These are phyloP conservation scores for Erynnis tages DNA, from an alignment of 2,888 invertebrate species.

Conservation along the genomic window DNA sequence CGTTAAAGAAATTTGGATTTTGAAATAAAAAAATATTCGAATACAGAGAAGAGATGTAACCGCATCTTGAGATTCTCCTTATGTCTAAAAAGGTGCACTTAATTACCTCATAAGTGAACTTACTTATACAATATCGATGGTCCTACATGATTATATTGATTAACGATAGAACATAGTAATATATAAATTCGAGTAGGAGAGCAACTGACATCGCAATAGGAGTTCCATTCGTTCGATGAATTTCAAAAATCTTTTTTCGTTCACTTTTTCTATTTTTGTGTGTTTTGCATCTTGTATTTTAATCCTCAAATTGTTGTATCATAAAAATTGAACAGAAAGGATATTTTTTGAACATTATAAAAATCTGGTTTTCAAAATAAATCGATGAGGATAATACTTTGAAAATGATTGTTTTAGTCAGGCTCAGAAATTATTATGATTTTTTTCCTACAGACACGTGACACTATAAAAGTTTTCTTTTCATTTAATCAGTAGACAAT, in stretches of 20 bases:
- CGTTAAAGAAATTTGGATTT: too few species aligned
- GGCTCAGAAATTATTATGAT: background rate
- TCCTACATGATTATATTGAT: constrained; percentile 40
- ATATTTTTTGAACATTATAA: too few species aligned
- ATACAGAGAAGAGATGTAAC: too few species aligned
- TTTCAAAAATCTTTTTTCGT: too few species aligned
- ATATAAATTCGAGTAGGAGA: constrained; percentile 35
- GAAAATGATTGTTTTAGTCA: too few species aligned
- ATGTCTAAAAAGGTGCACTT: constrained; percentile 48
- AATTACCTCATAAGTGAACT: constrained; percentile 39
- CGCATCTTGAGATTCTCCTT: constrained; percentile 26
- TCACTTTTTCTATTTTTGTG: background rate
- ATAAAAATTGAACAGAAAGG: too few species aligned
- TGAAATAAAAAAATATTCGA: too few species aligned
- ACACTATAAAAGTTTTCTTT: constrained; percentile 16
- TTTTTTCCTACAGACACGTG: background rate
- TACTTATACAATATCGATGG: constrained; percentile 40
- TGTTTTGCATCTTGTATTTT: too few species aligned
- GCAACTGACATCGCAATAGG: constrained; percentile 17
- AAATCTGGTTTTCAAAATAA: too few species aligned
- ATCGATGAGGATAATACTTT: too few species aligned
- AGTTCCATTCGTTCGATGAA: constrained; percentile 7
- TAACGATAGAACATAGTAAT: constrained; percentile 12
- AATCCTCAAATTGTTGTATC: too few species aligned
- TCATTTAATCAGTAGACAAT: constrained; percentile 24